Conservation (phyloP, 2,113 vertebrate species). For the Ochotona curzoniae region DNA sequence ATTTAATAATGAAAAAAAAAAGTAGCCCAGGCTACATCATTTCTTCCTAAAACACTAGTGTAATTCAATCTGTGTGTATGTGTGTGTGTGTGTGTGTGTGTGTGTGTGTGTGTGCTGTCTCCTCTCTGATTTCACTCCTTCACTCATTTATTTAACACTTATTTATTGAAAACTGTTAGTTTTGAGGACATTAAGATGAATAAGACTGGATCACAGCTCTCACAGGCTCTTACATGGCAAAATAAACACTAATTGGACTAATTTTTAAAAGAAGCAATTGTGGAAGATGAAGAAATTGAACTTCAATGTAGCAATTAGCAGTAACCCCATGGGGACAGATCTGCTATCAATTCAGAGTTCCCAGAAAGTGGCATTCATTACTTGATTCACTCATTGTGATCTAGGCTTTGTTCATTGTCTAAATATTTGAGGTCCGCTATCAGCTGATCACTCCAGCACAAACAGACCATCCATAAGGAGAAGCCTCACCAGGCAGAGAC, state of each 20-base stretch:
- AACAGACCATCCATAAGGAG: not conserved
- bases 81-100: no score
- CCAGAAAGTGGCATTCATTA: not conserved
- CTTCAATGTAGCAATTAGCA: not conserved
- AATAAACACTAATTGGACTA: not conserved
- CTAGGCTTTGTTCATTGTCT: not conserved
- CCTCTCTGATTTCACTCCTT: not conserved
- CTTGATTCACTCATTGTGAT: not conserved
- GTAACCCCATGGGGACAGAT: not conserved
- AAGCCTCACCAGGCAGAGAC: not conserved
- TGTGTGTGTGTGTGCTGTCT: conserved; percentile 9
- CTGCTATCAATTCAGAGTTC: not conserved
- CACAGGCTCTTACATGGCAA: not conserved
- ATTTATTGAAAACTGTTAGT: not conserved
- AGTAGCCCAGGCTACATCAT: not conserved
- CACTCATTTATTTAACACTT: not conserved
- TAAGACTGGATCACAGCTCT: not conserved
- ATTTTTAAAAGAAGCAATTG: not conserved
- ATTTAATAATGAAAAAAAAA: not conserved
- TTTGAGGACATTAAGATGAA: not conserved
- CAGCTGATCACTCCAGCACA: not conserved
- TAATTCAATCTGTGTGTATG: no score
- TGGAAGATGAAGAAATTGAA: not conserved
- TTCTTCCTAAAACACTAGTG: not conserved
- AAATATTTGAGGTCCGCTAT: not conserved